Conservation (phyloP, 2,113 vertebrate genomes). For the Gobiocypris rarus region DNA sequence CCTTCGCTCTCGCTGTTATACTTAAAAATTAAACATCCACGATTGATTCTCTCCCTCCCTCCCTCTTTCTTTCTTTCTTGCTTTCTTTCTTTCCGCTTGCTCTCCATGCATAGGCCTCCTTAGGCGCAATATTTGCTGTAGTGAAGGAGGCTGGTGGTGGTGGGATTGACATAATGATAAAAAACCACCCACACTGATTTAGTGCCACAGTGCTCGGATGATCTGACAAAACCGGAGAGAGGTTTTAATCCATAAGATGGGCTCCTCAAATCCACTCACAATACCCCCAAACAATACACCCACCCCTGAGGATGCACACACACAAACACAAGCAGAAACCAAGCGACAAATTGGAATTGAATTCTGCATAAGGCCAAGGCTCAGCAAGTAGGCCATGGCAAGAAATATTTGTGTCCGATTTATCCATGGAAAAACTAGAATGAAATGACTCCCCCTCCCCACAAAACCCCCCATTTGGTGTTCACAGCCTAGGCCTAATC, state of each 20-base stretch:
- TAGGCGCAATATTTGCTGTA: constrained; percentile 47
- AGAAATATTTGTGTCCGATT: constrained; percentile 37
- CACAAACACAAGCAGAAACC: constrained; percentile 30
- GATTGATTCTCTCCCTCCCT: not conserved
- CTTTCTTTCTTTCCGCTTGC: constrained; percentile 31
- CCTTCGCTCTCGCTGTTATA: not conserved
- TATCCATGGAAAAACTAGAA: constrained; percentile 37
- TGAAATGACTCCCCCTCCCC: constrained; percentile 11
- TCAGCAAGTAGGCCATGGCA: constrained; percentile 46
- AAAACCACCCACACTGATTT: constrained; percentile 58
- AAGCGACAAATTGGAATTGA: constrained; percentile 46
- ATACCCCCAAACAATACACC: constrained; percentile 52
- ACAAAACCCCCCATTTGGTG: not conserved
- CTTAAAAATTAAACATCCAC: not conserved
- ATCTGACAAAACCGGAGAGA: constrained; percentile 62
- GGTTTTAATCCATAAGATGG: constrained; percentile 67
- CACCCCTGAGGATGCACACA: constrained; percentile 44
- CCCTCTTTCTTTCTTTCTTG: not conserved
- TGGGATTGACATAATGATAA: constrained; percentile 65
- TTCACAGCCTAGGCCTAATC: constrained; percentile 34
- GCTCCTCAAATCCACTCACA: constrained; percentile 65
- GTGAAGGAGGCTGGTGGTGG: constrained; percentile 30
- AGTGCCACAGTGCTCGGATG: constrained; percentile 57
- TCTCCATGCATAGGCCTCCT: constrained; percentile 44
- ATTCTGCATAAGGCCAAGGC: constrained; percentile 50